Conservation (phyloP, 2,113 vertebrate species). For the Microcebus ravelobensis region DNA sequence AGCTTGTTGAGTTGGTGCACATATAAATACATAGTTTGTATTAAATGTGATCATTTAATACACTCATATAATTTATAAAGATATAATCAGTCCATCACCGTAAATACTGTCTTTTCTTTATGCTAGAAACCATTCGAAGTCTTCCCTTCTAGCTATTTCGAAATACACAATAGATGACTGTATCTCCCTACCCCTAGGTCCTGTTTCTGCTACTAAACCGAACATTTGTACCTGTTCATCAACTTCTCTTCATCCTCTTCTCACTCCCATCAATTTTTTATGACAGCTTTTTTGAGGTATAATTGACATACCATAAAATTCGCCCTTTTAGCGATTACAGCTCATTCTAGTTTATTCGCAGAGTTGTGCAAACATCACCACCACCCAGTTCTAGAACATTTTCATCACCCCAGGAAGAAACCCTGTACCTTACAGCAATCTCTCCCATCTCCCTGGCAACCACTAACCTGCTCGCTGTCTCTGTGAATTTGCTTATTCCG, state of each 20-base stretch:
- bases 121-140: too few relatives aligned
- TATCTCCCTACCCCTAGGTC: too few relatives aligned
- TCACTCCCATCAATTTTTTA: not conserved
- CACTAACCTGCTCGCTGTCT: not conserved
- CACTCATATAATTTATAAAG: too few relatives aligned
- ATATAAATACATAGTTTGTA: too few relatives aligned
- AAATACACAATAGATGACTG: too few relatives aligned
- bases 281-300: not conserved
- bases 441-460: not conserved
- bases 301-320: not conserved
- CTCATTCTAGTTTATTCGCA: not conserved
- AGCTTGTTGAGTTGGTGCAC: too few relatives aligned
- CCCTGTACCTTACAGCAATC: not conserved
- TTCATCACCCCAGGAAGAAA: not conserved
- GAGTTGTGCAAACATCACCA: not conserved
- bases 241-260: not conserved
- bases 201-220: rapidly evolving
- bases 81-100: too few relatives aligned
- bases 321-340: not conserved
- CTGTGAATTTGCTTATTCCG: not conserved
- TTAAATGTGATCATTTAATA: too few relatives aligned
- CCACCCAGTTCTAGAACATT: not conserved
- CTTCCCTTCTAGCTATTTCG: too few relatives aligned
- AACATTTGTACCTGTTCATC: too few relatives aligned
- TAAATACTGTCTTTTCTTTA: too few relatives aligned